Base-by-base conservation (phyloP, 2,797 vertebrate species). In the Trematomus bernacchii region DNA sequence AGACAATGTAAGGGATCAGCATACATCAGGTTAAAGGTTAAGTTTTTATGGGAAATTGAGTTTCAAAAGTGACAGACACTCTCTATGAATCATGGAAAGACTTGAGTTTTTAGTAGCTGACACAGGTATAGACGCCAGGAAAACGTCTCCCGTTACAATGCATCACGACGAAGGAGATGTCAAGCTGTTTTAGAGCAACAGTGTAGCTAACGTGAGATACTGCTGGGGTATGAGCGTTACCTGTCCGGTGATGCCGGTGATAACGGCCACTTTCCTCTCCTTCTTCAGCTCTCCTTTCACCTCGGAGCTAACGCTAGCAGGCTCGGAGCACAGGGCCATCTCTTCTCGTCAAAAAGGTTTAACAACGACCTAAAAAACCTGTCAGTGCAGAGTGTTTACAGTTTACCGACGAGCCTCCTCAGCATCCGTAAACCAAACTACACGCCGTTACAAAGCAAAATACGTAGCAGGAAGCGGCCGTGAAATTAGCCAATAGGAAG, bases 221-320 rank as follows among this genome's bases (percentile, higher is more conserved):
- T 7, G n/a, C 27, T 9, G 6, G 12, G 6, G 8, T 14, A 0
- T 43, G 50, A 11, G 4, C 18, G 70, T 85, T 93, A 96, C 95
- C 95, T 96, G 95, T 18, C 95, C 95, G 33, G 95, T 96, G 90
- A 96, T 96, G 82, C 95, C 95, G 42, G 95, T 96, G 72, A 96
- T 93, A 8, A 96, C 67, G 0, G 95, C 95, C 53, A 96, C 94
- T 59, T 90, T 95, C 65, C 89, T 81, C 30, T 61, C 63, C 60
- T 71, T 92, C 30, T 10, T 53, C 42, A 11, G 18, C 14, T 57
- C 66, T 60, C 75, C 85, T 57, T 92, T 90, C 40, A 46, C 23
- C 13, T 54, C 44, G 7, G 82, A 66, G 71, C 68, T 63, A 6
- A 51, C 50, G 27, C 1, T 33, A 0, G 76, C 66, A 4, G 51